phyloP scores from a whole-genome alignment of 2,888 invertebrate species.

The Tenthredo scrophulariae region DNA sequence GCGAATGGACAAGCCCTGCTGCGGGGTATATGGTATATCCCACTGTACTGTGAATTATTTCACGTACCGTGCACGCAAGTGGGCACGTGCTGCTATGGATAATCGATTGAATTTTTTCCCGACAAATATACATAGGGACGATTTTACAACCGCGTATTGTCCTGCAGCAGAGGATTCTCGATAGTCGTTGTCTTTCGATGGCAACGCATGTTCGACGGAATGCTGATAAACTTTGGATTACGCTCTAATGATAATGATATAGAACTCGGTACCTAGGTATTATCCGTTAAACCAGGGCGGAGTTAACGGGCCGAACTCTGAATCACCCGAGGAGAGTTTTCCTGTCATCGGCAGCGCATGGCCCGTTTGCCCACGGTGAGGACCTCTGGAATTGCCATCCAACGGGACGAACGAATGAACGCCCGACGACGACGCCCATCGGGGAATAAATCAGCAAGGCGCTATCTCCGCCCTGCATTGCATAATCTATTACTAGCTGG shows the following conservation, averaged over 20 bases:
- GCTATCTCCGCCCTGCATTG: conserved; percentile 36
- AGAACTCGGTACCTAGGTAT: conserved; percentile 66
- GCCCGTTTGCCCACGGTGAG: conserved; percentile 59
- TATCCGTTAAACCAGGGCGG: conserved; percentile 64
- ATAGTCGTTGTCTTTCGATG: not conserved
- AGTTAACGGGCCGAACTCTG: conserved; percentile 78
- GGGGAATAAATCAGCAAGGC: conserved; percentile 76
- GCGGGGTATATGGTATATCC: not conserved
- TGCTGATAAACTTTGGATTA: conserved; percentile 64
- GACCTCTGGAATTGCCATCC: conserved; percentile 74
- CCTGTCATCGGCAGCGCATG: conserved; percentile 75
- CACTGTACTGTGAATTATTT: conserved; percentile 46
- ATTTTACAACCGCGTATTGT: not conserved
- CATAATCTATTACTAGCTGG: conserved; percentile 47
- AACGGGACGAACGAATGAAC: conserved; percentile 50
- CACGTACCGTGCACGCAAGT: conserved; percentile 17
- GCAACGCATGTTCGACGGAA: conserved; percentile 10
- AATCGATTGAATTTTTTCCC: not conserved
- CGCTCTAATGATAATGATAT: conserved; percentile 67
- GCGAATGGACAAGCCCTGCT: not conserved
- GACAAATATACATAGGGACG: too few relatives aligned
- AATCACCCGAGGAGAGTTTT: conserved; percentile 78
- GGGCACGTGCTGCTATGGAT: not conserved
- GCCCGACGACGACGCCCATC: conserved; percentile 76
- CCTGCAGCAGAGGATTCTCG: not conserved